phyloP scores from a whole-genome alignment of 37 sponge, comb jelly and placozoan genomes.

The Beroe forskalii region DNA sequence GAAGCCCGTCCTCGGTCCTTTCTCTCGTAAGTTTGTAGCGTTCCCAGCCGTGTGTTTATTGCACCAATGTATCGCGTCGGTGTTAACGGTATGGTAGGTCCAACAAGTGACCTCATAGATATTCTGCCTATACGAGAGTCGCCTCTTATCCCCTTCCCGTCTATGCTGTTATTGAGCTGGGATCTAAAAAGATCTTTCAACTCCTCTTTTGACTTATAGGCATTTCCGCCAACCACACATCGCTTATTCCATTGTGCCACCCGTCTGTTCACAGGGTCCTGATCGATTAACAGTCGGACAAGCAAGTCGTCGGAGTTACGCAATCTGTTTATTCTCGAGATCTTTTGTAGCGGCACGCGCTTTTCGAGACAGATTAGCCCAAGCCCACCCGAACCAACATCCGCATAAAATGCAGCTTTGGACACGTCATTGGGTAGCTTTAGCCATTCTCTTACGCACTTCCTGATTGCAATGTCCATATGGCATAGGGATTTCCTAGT shows the following conservation, averaged over 20 bases:
- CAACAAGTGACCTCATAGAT: not conserved
- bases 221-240: not conserved
- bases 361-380: not conserved
- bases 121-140: too few relatives aligned
- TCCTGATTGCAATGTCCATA: not conserved
- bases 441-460: not conserved
- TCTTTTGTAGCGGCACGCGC: not conserved
- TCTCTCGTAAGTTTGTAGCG: not conserved
- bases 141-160: slow-evolving; percentile 23
- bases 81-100: not conserved
- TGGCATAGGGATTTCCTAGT: not conserved
- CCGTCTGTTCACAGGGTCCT: not conserved
- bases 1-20: not conserved
- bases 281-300: not conserved
- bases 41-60: not conserved
- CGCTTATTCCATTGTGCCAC: not conserved
- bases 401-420: not conserved
- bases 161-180: not conserved
- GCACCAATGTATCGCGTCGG: not conserved
- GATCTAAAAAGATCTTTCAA: not conserved
- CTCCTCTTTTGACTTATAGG: not conserved
- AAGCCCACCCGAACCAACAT: not conserved
- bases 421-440: not conserved
- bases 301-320: not conserved
- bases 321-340: not conserved